Conservation (phyloP, 1,140 invertebrate genomes). For the Lasioglossum baleicum region DNA sequence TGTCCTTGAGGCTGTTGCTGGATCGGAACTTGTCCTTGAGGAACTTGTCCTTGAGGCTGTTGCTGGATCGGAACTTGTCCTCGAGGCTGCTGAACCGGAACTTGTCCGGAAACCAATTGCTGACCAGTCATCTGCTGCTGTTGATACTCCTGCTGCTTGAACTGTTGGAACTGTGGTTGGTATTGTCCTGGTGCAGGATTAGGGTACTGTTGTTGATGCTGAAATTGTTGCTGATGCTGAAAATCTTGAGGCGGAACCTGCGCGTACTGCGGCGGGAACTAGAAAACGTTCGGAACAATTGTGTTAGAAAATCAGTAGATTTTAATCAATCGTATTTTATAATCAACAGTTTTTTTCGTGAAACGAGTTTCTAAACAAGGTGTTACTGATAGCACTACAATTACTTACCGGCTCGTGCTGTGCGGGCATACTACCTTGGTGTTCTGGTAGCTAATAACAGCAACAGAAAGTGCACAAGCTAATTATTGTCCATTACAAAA, state of each 20-base stretch:
- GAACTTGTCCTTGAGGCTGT: slow-evolving; percentile 61
- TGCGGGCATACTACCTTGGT: slow-evolving; percentile 52
- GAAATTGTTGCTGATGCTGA: slow-evolving; percentile 52
- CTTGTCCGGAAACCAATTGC: slow-evolving; percentile 32
- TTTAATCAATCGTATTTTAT: neutral
- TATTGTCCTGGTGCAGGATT: slow-evolving; percentile 64
- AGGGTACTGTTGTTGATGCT: slow-evolving; percentile 54
- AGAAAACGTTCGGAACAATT: neutral
- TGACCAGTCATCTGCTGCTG: slow-evolving; percentile 20
- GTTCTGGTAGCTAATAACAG: slow-evolving; percentile 66
- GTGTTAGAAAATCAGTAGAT: neutral
- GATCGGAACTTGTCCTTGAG: slow-evolving; percentile 64
- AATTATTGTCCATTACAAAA: slow-evolving; percentile 63
- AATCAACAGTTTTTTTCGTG: neutral
- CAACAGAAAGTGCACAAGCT: slow-evolving; percentile 72
- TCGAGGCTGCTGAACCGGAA: slow-evolving; percentile 59
- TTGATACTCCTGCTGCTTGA: slow-evolving; percentile 45
- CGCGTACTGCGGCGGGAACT: slow-evolving; percentile 49
- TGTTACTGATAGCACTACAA: neutral
- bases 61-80: slow-evolving; percentile 53
- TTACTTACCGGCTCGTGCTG: slow-evolving; percentile 58
- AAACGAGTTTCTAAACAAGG: slow-evolving; percentile 2
- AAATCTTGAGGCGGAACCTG: slow-evolving; percentile 10
- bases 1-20: slow-evolving; percentile 72
- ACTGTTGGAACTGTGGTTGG: slow-evolving; percentile 53